Conservation (phyloP, 2,797 vertebrate genomes). For the Chiroxiphia lanceolata region DNA sequence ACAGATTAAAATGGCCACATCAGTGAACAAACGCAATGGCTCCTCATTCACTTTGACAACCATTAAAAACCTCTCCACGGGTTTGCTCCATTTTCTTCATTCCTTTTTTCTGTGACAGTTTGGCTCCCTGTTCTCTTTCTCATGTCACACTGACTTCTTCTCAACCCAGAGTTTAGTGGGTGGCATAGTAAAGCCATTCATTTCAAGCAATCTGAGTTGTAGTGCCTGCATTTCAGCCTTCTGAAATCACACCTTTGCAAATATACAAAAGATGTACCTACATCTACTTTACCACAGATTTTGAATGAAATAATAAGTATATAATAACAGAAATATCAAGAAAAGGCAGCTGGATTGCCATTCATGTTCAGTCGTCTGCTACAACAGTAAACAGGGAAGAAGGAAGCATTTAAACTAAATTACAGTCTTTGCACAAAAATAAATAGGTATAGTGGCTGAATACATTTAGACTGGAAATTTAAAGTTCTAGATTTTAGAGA, state of each 20-base stretch:
- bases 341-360: background rate
- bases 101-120: background rate
- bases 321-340: background rate
- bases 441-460: background rate
- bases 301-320: background rate
- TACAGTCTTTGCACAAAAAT: background rate
- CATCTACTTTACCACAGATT: background rate
- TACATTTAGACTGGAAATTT: background rate
- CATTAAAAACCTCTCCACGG: background rate
- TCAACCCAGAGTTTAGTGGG: background rate
- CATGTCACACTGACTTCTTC: background rate
- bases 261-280: background rate
- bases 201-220: background rate
- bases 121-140: background rate
- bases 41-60: background rate
- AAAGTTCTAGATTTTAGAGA: background rate
- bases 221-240: background rate
- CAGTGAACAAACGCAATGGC: slow-evolving; percentile 5
- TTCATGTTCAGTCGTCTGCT: background rate
- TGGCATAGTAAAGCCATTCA: background rate
- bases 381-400: background rate
- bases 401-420: background rate
- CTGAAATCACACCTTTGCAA: background rate
- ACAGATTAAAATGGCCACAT: background rate
- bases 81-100: background rate